Percentiles rank a stretch among this genome's conserved stretches.
Conservation (phyloP, 30 jellyfish, hydroid and myxozoan species). For the Turritopsis dohrnii region DNA sequence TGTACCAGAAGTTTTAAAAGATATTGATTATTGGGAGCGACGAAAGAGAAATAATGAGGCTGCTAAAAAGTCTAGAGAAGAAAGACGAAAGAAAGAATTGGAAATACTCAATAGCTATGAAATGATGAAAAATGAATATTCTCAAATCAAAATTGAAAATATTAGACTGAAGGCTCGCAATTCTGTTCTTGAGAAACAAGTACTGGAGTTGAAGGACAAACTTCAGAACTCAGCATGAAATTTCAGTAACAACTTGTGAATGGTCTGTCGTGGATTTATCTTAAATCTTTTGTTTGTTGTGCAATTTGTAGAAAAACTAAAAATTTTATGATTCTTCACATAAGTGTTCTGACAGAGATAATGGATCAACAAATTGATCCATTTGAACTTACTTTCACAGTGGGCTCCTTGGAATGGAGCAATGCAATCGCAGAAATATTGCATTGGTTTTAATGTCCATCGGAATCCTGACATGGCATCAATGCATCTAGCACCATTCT, state of each 20-base stretch:
- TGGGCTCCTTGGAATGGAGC: conserved; percentile 76
- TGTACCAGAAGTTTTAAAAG: conserved; percentile 70
- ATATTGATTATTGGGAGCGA: conserved; percentile 77
- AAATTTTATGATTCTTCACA: too few relatives aligned
- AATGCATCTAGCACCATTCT: conserved; percentile 84
- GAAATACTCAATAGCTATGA: conserved; percentile 58
- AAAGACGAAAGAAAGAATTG: conserved; percentile 77
- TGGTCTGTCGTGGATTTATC: not conserved
- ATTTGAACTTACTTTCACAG: conserved; percentile 66
- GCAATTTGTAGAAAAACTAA: not conserved
- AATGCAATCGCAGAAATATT: conserved; percentile 78
- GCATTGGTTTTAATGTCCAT: conserved; percentile 81
- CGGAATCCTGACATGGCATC: conserved; percentile 88
- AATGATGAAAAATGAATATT: conserved; percentile 40
- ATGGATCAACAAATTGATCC: not conserved
- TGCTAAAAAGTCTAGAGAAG: conserved; percentile 86
- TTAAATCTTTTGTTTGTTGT: not conserved
- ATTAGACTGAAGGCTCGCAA: conserved; percentile 46
- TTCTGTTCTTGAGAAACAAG: conserved; percentile 38
- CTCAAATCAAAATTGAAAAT: conserved; percentile 42
- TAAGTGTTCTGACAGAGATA: too few relatives aligned
- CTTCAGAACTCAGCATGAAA: not conserved
- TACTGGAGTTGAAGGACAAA: conserved; percentile 13
- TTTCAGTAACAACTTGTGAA: not conserved
- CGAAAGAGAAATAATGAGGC: conserved; percentile 78